Conservation (phyloP, 2,113 vertebrate species). For the Orientallactaga bullata region DNA sequence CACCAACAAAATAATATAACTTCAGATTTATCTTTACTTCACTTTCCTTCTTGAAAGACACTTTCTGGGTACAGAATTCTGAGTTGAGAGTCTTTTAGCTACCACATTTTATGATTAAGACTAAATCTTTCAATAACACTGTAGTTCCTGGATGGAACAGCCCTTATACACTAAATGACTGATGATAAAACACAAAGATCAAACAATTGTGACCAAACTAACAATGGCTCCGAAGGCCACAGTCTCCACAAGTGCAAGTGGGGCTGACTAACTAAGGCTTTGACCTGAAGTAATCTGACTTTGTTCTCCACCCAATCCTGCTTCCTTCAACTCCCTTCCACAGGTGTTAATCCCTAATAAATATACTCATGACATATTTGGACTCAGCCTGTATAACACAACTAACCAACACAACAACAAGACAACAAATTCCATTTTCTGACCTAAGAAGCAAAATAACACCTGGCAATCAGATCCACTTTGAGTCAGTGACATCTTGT, state of each 20-base stretch:
- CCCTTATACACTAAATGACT: neutral
- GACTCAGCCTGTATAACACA: neutral
- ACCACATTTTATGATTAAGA: neutral
- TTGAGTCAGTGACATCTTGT: neutral
- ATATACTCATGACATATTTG: neutral
- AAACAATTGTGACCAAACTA: neutral
- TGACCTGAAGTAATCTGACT: neutral
- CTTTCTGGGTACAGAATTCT: neutral
- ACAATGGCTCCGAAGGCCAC: neutral
- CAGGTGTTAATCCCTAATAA: neutral
- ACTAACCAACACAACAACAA: neutral
- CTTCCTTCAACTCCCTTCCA: neutral
- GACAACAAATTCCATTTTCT: neutral
- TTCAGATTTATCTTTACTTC: neutral
- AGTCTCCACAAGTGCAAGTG: neutral
- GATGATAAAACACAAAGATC: neutral
- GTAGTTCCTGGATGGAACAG: neutral
- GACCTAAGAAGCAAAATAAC: conserved; percentile 2
- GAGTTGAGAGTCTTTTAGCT: neutral
- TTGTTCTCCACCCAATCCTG: neutral
- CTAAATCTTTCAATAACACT: neutral
- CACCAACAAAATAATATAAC: neutral
- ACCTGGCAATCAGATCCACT: conserved; percentile 22
- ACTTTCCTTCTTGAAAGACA: neutral
- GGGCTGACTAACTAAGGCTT: neutral